phyloP scores from a whole-genome alignment of 2,113 vertebrate genomes.

The Triplophysa tibetana region DNA sequence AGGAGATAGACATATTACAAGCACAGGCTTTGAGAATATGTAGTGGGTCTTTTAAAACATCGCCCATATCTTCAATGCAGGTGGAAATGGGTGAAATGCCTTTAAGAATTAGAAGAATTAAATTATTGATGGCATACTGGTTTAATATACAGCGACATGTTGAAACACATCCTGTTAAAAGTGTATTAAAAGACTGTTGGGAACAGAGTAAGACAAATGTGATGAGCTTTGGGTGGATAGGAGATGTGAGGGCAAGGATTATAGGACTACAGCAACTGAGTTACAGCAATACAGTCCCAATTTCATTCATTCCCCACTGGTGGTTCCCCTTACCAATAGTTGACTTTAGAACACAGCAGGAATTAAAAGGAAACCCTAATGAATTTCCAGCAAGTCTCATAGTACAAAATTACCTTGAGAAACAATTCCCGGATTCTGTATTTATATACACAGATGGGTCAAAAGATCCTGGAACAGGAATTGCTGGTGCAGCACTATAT shows the following conservation, averaged over 20 bases:
- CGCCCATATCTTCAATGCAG: not conserved
- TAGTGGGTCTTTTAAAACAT: too few species aligned
- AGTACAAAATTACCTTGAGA: not conserved
- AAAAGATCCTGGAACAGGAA: not conserved
- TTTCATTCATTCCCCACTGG: too few species aligned
- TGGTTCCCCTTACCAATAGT: too few species aligned
- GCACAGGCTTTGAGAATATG: not conserved
- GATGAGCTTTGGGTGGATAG: not conserved
- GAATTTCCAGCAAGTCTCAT: too few species aligned
- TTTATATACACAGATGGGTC: not conserved
- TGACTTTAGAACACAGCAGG: too few species aligned
- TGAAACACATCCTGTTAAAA: too few species aligned
- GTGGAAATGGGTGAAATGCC: too few species aligned
- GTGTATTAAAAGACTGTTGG: not conserved
- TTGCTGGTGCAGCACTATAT: not conserved
- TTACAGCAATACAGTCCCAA: not conserved
- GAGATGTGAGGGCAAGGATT: not conserved
- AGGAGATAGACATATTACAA: not conserved
- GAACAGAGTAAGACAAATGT: not conserved
- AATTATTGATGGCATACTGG: too few species aligned
- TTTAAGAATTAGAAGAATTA: too few species aligned
- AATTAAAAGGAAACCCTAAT: too few species aligned
- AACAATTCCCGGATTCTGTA: not conserved
- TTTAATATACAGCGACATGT: too few species aligned
- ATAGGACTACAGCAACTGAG: not conserved